Evolutionary conservation across 2,797 vertebrate genomes (phyloP).

Genomic region (Orestias chungarensis): DNA sequence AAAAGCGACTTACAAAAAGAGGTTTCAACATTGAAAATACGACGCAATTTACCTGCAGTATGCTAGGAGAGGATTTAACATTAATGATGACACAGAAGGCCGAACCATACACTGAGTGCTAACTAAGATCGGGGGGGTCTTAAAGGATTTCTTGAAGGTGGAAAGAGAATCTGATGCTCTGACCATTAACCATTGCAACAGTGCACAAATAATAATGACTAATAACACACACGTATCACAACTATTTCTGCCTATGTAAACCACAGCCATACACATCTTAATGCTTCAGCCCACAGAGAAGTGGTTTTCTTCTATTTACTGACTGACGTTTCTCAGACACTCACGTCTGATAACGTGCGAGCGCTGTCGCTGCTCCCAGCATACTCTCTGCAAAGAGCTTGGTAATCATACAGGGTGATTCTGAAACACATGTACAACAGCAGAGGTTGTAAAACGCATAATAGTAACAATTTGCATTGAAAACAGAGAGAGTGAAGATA

Average conservation of each 20-base stretch:
- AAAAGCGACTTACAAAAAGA: too few relatives aligned
- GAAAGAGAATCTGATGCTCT: too few relatives aligned
- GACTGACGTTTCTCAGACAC: slow-evolving; percentile 54
- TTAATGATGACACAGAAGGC: too few relatives aligned
- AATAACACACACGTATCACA: neutral
- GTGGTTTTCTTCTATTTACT: neutral
- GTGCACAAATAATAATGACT: neutral
- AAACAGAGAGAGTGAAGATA: neutral
- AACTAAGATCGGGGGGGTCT: too few relatives aligned
- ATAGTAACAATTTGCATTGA: neutral
- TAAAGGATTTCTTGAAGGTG: too few relatives aligned
- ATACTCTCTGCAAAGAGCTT: slow-evolving; percentile 93
- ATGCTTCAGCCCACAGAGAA: neutral
- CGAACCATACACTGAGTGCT: too few relatives aligned
- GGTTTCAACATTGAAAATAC: too few relatives aligned
- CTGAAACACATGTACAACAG: slow-evolving; percentile 68
- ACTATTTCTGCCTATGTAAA: neutral
- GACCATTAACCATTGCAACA: neutral
- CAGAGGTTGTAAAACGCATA: neutral
- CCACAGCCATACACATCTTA: rapidly evolving
- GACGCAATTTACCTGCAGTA: too few relatives aligned
- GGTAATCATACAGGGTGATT: slow-evolving; percentile 96
- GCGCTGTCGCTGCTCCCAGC: slow-evolving; percentile 93
- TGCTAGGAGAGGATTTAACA: too few relatives aligned
- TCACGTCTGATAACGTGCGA: slow-evolving; percentile 89